phyloP scores from a whole-genome alignment of 1,140 invertebrate species.

The Ephestia elutella region DNA sequence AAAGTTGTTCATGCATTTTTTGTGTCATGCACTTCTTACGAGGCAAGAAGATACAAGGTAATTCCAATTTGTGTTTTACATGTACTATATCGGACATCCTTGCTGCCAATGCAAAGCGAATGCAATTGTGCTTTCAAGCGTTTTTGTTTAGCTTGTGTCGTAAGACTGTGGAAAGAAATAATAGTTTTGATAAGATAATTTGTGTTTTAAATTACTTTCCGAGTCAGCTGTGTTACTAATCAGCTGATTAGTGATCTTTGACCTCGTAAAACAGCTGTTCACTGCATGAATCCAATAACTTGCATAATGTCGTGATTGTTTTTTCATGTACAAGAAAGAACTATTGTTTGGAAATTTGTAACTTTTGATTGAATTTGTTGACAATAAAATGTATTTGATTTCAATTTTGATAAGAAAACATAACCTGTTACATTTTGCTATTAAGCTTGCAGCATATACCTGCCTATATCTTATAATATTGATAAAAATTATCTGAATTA shows the following conservation, averaged over 20 bases:
- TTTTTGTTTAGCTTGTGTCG: not conserved
- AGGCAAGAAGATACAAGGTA: conserved; percentile 83
- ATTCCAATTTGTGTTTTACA: conserved; percentile 14
- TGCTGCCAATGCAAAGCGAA: not conserved
- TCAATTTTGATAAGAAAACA: too few relatives aligned
- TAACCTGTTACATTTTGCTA: too few relatives aligned
- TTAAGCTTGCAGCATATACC: too few relatives aligned
- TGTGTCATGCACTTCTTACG: conserved; percentile 80
- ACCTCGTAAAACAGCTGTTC: conserved; percentile 55
- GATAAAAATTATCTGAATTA: too few relatives aligned
- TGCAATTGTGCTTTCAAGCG: not conserved
- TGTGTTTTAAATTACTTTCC: conserved; percentile 10
- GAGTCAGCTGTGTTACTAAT: conserved; percentile 27
- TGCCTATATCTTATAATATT: too few relatives aligned
- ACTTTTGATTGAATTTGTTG: too few relatives aligned
- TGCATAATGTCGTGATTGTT: not conserved
- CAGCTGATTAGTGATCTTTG: conserved; percentile 66
- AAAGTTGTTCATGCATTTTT: conserved; percentile 86
- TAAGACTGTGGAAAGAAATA: not conserved
- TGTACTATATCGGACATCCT: not conserved
- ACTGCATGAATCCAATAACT: not conserved
- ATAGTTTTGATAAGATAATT: not conserved
- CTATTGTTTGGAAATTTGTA: not conserved
- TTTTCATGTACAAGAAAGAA: not conserved
- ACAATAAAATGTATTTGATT: too few relatives aligned